Base-by-base conservation (phyloP, 2,888 invertebrate genomes). In the Macaria notata region DNA sequence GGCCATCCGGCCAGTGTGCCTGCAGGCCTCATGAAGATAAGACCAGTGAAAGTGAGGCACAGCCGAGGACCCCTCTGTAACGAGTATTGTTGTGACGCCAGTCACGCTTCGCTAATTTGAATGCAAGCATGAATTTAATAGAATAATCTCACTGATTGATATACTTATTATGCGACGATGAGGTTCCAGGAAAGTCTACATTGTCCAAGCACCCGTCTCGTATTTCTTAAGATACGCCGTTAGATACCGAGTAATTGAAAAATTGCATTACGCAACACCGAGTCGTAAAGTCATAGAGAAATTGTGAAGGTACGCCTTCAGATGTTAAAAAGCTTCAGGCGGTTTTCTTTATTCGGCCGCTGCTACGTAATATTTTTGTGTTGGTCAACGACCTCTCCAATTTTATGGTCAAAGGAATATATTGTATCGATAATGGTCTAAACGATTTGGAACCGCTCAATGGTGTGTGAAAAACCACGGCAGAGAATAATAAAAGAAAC, bases 111-210 rank as follows among this genome's bases (percentile, higher is more conserved):
- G 78, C 77, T 79, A 79, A 82, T 84, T 82, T 83, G 76, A 84
- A 84, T 83, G 79, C 76, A 75, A 74, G 77, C 76, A 75, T 78
- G 79, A 77, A 77, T 73, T 76, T 81, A 83, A 81, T 81, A 79
- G 74, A 80, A 82, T 82, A 83, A 84, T 83, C 81, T 83, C 64
- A 72, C 79, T 85, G 86, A 87, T 85, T 84, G 84, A 88, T 87
- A 76, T 81, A 79, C 78, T 81, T 83, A 84, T 84, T 84, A 83
- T 86, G 79, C 78, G 78, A 81, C 79, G 84, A 83, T 82, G 81
- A 79, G 81, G 79, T 83, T 79, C 81, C 78, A 79, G 80, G 79
- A 81, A 85, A 83, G 78, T 73, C 62, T 58, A 73, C 70, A 77
- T 79, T 82, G 83, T 83, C 77, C 79, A 77, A 79, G 68, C 71